Evolutionary conservation across 2,888 invertebrate species (phyloP), one percentile per base, ranked within the genome.

Genomic region (Oxystoma pomonae): DNA sequence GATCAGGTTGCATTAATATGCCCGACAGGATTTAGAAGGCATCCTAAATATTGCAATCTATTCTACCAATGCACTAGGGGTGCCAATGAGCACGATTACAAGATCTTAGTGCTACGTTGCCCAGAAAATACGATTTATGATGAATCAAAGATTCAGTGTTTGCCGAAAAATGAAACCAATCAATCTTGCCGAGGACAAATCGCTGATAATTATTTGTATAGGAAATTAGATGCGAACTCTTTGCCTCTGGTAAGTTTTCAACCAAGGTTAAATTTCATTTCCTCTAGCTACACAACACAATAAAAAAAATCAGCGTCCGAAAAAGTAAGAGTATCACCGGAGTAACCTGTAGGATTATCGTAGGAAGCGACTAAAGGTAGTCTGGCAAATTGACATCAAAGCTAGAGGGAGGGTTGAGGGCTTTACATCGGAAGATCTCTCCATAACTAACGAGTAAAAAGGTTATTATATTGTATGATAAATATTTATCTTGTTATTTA

Each of bases 31-130:
- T 93, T 94, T 79, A 85, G 85, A 74, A 83, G 91, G 68, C 92
- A 94, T 83, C 92, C 93, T 0, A 90, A 90, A 76, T 88, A 89
- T 74, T 93, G 93, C 72, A 90, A 91, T 73, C 79, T 91, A 71
- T 92, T 93, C 81, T 94, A 94, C 76, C 93, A 93, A 77, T 94
- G 93, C 72, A 89, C 88, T 17, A 86, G 85, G 70, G 63, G 65
- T 20, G 81, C 85, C 5, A 84, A 86, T 21, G 86, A 81, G 56
- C 86, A 87, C 74, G 89, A 92, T 68, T 80, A 89, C n/a, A 91
- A 89, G 75, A 83, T 92, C 66, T 83, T 90, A 1, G 84, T 87
- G 7, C 85, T 93, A 70, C 87, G 87, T 68, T 94, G 93, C 78
- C 91, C 92, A 12, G 87, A 89, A 68, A 87, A 87, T 64, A 91